A percentile compares a stretch with the other conserved stretches of the same genome.
phyloP scores from a whole-genome alignment of 2,797 vertebrate species.

The Rallus crepitans region DNA sequence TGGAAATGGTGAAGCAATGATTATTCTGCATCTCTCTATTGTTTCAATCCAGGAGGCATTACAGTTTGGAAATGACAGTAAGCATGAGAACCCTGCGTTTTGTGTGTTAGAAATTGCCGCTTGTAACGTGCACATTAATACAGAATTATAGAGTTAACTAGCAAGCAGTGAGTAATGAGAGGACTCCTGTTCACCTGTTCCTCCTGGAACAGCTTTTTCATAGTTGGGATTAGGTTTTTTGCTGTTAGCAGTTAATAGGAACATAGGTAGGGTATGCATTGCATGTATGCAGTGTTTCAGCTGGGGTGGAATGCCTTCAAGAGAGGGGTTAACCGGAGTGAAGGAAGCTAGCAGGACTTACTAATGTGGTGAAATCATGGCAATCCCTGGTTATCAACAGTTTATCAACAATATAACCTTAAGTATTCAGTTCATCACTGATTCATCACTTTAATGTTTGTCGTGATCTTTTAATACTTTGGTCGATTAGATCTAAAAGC shows the following conservation, averaged over 20 bases:
- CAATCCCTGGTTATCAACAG: conserved; percentile 32
- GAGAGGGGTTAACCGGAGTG: conserved; percentile 20
- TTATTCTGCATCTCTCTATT: neutral
- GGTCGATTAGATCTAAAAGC: conserved; percentile 62
- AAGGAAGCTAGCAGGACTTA: neutral
- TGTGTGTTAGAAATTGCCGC: neutral
- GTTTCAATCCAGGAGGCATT: neutral
- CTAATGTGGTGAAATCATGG: neutral
- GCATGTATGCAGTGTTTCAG: neutral
- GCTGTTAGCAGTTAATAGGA: neutral
- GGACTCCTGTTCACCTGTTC: conserved; percentile 10
- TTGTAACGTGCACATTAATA: neutral
- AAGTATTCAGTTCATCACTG: conserved; percentile 51
- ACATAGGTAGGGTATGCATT: rapidly evolving
- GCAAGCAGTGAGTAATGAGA: neutral
- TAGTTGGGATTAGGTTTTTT: neutral
- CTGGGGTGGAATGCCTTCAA: conserved; percentile 35
- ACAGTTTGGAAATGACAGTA: neutral
- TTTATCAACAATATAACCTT: conserved; percentile 60
- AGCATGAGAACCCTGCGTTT: neutral
- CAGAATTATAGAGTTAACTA: neutral
- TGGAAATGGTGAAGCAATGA: neutral
- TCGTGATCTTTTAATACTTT: conserved; percentile 8
- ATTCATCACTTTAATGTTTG: conserved; percentile 59
- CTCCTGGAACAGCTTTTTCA: neutral